A percentile compares a stretch with the other conserved stretches of the same genome.
Evolutionary conservation across 1,140 invertebrate species (phyloP).

Genomic region (Arctopsyche grandis): DNA sequence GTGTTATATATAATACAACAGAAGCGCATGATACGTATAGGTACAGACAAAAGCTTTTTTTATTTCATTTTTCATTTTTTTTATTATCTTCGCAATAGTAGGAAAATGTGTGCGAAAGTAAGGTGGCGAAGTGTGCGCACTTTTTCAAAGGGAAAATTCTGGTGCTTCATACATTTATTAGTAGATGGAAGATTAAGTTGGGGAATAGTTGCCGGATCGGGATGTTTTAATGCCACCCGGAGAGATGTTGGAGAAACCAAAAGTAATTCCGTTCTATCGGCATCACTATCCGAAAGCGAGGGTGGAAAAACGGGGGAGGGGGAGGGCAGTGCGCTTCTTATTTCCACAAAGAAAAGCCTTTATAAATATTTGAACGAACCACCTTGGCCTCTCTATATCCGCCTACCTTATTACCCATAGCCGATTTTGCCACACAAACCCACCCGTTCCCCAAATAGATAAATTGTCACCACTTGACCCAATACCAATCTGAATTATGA

Average conservation of each 20-base stretch:
- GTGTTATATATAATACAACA: no score
- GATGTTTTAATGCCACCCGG: slow-evolving; percentile 49
- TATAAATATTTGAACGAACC: slow-evolving; percentile 52
- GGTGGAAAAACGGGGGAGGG: neutral
- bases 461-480: neutral
- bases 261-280: slow-evolving; percentile 54
- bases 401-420: neutral
- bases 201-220: slow-evolving; percentile 52
- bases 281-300: slow-evolving; percentile 43
- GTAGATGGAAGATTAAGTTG: slow-evolving; percentile 53
- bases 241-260: slow-evolving; percentile 51
- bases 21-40: no score
- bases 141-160: slow-evolving; percentile 50
- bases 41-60: no score
- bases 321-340: slow-evolving; percentile 15
- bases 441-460: neutral
- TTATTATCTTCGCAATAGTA: neutral
- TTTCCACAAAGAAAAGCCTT: slow-evolving; percentile 45
- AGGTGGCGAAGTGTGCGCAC: slow-evolving; percentile 23
- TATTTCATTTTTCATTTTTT: neutral
- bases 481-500: no score
- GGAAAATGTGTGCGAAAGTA: neutral
- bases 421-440: neutral
- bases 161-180: slow-evolving; percentile 54
- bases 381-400: slow-evolving; percentile 27